These are phyloP conservation scores for Bombylius discolor DNA, from an alignment of 2,888 invertebrate genomes.

Conservation along the genomic window DNA sequence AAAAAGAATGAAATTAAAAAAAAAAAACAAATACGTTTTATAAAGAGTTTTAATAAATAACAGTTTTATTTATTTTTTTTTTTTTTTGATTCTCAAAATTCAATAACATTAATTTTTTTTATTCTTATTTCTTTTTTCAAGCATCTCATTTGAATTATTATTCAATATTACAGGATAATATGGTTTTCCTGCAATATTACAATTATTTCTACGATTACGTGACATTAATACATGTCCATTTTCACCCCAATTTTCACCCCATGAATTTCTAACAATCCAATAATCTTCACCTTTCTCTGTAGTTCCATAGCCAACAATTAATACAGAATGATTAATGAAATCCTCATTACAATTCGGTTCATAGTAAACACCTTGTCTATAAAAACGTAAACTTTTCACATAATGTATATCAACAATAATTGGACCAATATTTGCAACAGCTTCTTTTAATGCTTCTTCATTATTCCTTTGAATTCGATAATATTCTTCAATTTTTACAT, in stretches of 20 bases:
- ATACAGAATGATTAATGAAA: slow-evolving; percentile 55
- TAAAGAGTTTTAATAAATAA: no score
- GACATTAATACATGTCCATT: neutral
- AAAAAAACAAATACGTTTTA: no score
- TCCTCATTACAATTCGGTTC: slow-evolving; percentile 18
- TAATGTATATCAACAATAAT: slow-evolving; percentile 50
- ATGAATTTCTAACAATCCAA: neutral
- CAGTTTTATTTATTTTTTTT: no score
- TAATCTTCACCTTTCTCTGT: neutral
- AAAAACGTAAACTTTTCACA: slow-evolving; percentile 39
- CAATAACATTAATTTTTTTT: no score
- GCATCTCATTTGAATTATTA: no score
- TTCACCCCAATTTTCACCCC: neutral
- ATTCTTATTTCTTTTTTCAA: no score
- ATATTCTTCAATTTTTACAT: no score
- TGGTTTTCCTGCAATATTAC: neutral
- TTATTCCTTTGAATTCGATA: no score
- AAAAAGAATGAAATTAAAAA: no score
- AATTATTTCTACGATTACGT: neutral
- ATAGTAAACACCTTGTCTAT: no score
- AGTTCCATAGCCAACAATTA: slow-evolving; percentile 9
- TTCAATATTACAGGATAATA: no score
- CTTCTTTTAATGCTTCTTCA: slow-evolving; percentile 23
- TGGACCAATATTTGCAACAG: slow-evolving; percentile 28
- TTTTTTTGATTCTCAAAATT: no score